phyloP scores from a whole-genome alignment of 2,888 invertebrate species.

The Ochropleura plecta region DNA sequence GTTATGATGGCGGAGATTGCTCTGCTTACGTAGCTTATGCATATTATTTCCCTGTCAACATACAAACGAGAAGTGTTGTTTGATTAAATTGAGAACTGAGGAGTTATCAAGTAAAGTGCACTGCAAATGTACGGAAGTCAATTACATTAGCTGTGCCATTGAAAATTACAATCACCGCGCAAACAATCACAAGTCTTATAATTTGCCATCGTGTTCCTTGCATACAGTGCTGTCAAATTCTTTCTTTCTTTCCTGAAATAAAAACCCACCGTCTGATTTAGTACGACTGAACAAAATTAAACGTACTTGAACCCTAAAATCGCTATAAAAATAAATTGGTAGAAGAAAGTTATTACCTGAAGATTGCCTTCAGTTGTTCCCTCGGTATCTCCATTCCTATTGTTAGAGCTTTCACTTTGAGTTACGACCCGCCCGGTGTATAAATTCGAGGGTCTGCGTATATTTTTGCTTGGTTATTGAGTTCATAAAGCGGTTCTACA shows the following conservation, averaged over 20 bases:
- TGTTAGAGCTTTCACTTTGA: conserved; percentile 43
- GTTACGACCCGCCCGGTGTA: conserved; percentile 39
- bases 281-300: conserved; percentile 28
- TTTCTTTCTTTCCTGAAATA: not conserved
- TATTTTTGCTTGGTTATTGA: conserved; percentile 19
- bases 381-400: conserved; percentile 49
- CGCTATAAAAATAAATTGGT: conserved; percentile 53
- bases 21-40: conserved; percentile 47
- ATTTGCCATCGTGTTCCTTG: not conserved
- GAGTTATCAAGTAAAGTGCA: conserved; percentile 43
- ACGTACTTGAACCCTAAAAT: conserved; percentile 34
- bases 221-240: not conserved
- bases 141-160: conserved; percentile 40
- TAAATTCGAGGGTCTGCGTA: conserved; percentile 22
- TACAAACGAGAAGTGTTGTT: conserved; percentile 19
- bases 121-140: conserved; percentile 23
- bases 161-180: conserved; percentile 8
- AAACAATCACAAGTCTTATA: conserved; percentile 9
- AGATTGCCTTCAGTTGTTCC: conserved; percentile 53
- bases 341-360: conserved; percentile 53
- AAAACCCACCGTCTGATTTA: not conserved
- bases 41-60: conserved; percentile 47
- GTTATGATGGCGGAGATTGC: conserved; percentile 61
- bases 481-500: conserved; percentile 34
- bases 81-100: conserved; percentile 37